A percentile compares a stretch with the other conserved stretches of the same genome.
Conservation (phyloP, 2,888 invertebrate genomes). For the Tachina fera region DNA sequence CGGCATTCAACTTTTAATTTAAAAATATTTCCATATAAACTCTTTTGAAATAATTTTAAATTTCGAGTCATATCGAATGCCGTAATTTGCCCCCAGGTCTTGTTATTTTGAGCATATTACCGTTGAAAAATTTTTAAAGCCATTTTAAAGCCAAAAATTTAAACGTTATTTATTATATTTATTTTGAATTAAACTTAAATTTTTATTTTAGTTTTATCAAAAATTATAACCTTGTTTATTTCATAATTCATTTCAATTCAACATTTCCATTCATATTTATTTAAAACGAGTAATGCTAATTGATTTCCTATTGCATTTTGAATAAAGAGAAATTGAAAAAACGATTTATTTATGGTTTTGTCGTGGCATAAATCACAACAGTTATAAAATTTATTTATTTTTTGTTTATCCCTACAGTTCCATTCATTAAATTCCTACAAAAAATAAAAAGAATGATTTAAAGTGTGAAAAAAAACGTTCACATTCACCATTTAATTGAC, state of each 20-base stretch:
- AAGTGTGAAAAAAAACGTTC: conserved; percentile 13
- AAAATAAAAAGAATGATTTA: conserved; percentile 2
- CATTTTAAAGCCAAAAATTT: no score
- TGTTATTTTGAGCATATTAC: no score
- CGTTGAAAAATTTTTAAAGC: no score
- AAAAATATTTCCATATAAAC: no score
- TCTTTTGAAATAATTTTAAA: no score
- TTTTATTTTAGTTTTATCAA: background rate
- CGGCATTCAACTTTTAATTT: no score
- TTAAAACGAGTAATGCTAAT: conserved; percentile 49
- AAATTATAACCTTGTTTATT: conserved; percentile 17
- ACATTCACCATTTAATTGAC: conserved; percentile 58
- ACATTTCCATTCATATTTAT: background rate
- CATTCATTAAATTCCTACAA: conserved; percentile 31
- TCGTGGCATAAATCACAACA: conserved; percentile 73
- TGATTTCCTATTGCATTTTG: conserved; percentile 55
- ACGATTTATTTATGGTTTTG: conserved; percentile 66
- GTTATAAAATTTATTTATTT: conserved; percentile 64
- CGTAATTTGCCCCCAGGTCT: no score
- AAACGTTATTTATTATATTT: no score
- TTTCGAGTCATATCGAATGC: no score
- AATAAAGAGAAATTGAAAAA: conserved; percentile 29
- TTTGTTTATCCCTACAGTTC: conserved; percentile 2
- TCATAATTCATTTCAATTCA: conserved; percentile 13
- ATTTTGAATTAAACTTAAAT: background rate